phyloP scores from a whole-genome alignment of 92 coral and sea anemone species.

The Epizoanthus ramosus region DNA sequence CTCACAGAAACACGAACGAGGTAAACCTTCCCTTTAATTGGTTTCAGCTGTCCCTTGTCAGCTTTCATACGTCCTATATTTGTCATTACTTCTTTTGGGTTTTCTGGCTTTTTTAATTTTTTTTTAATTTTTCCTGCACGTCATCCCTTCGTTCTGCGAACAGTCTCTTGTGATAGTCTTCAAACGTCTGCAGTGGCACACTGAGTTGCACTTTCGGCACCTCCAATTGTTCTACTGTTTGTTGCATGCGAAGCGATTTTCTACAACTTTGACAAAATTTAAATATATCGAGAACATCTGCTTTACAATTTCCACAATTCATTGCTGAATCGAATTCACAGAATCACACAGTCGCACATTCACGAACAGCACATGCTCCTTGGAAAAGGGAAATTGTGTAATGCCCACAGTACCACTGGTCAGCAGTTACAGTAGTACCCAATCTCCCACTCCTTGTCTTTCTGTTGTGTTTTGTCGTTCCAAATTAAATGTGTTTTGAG shows the following conservation, averaged over 20 bases:
- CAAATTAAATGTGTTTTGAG: too few species aligned
- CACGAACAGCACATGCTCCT: too few species aligned
- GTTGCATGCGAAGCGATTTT: not conserved
- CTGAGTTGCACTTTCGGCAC: not conserved
- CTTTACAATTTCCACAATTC: constrained; percentile 5
- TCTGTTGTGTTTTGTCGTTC: too few species aligned
- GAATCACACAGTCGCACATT: too few species aligned
- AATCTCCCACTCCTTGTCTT: too few species aligned
- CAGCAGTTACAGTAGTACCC: too few species aligned
- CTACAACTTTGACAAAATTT: constrained; percentile 30
- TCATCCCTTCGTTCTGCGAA: not conserved
- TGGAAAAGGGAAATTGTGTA: too few species aligned
- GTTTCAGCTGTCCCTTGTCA: constrained; percentile 36
- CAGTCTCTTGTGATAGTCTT: not conserved
- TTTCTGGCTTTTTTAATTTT: constrained; percentile 28
- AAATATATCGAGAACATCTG: constrained; percentile 20
- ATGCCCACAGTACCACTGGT: too few species aligned
- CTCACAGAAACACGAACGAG: constrained; percentile 31
- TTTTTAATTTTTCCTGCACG: constrained; percentile 30
- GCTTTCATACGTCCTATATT: constrained; percentile 43
- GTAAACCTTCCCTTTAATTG: constrained; percentile 37
- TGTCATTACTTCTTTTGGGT: constrained; percentile 38
- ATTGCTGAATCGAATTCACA: not conserved
- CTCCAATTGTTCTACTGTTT: constrained; percentile 7
- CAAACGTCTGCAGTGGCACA: not conserved